Evolutionary conservation across 2,797 vertebrate genomes (phyloP).

Genomic region (Cossypha dichroa): DNA sequence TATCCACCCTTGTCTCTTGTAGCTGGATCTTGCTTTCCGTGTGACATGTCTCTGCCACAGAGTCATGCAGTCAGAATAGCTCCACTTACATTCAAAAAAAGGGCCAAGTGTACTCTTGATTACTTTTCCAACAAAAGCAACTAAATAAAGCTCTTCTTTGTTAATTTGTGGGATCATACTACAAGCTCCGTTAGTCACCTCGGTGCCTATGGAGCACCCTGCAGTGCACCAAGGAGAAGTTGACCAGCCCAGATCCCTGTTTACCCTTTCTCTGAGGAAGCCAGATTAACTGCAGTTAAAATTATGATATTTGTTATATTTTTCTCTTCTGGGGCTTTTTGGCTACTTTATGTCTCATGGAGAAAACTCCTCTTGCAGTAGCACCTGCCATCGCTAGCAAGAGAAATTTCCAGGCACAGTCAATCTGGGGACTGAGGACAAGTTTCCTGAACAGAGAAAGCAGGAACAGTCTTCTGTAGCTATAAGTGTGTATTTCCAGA

Average conservation of each 20-base stretch:
- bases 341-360: not conserved
- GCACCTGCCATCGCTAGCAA: accelerated
- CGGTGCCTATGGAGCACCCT: not conserved
- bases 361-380: not conserved
- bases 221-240: not conserved
- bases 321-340: not conserved
- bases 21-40: not conserved
- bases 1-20: not conserved
- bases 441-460: not conserved
- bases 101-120: not conserved
- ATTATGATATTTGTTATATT: not conserved
- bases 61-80: not conserved
- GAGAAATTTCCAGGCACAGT: not conserved
- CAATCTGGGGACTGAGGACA: not conserved
- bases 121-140: not conserved
- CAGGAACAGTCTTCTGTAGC: not conserved
- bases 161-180: not conserved
- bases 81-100: not conserved
- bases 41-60: not conserved
- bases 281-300: not conserved
- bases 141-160: not conserved
- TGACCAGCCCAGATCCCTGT: not conserved
- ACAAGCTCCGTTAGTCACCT: not conserved
- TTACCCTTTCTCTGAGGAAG: not conserved
- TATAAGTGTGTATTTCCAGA: not conserved